Conservation (phyloP, 2,113 vertebrate species). For the Mirza zaza region DNA sequence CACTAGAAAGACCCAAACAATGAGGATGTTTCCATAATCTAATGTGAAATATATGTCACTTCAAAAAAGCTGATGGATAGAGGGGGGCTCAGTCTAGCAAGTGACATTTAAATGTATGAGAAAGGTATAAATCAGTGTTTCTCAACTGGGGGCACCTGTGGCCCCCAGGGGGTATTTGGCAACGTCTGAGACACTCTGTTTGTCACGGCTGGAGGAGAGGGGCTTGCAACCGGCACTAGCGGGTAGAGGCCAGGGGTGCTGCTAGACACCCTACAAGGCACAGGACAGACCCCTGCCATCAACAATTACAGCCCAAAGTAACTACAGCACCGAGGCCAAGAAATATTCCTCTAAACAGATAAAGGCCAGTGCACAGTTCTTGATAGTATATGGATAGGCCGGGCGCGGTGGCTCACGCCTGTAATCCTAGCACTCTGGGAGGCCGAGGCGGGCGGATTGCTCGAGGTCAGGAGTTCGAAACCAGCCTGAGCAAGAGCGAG, state of each 20-base stretch:
- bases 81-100: neutral
- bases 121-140: neutral
- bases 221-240: neutral
- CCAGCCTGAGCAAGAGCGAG: too few relatives aligned
- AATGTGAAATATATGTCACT: neutral
- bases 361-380: neutral
- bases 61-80: neutral
- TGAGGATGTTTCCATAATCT: neutral
- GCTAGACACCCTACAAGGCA: neutral
- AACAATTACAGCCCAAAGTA: neutral
- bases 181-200: neutral
- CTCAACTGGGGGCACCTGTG: neutral
- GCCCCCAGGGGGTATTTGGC: neutral
- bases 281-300: neutral
- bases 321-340: fast-evolving
- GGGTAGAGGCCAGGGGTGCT: neutral
- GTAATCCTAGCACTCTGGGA: too few relatives aligned
- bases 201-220: neutral
- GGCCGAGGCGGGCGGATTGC: too few relatives aligned
- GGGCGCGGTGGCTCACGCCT: too few relatives aligned
- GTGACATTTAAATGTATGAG: neutral
- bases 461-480: too few relatives aligned
- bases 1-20: neutral
- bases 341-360: neutral
- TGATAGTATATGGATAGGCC: neutral